Conservation (phyloP, 2,888 invertebrate genomes). For the Camponotus fellah region DNA sequence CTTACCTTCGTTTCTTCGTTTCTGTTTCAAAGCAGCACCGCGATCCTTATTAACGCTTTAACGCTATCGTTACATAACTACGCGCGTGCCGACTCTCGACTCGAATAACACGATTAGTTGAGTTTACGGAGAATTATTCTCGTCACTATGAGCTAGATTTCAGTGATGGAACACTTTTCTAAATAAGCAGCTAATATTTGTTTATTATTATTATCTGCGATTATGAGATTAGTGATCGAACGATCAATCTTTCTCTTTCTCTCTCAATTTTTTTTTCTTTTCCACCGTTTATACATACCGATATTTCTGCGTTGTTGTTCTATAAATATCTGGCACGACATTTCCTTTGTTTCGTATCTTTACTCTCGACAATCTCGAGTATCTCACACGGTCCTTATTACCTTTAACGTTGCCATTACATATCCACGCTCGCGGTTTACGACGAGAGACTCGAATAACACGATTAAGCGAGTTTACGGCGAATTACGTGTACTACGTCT, state of each 20-base stretch:
- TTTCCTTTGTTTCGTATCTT: constrained; percentile 18
- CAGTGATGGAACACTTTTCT: constrained; percentile 24
- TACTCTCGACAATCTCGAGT: not conserved
- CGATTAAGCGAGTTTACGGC: constrained; percentile 68
- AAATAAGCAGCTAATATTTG: constrained; percentile 14
- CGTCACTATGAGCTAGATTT: constrained; percentile 35
- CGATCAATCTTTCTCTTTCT: not conserved
- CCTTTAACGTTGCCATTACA: constrained; percentile 56
- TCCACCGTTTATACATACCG: not conserved
- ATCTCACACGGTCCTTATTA: constrained; percentile 56
- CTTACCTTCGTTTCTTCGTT: constrained; percentile 61
- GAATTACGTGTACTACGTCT: constrained; percentile 48
- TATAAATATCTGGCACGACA: not conserved
- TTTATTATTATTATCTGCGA: not conserved
- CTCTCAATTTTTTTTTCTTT: not conserved
- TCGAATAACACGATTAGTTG: constrained; percentile 64
- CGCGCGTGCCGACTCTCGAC: constrained; percentile 41
- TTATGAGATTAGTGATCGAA: not conserved
- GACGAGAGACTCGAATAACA: constrained; percentile 62
- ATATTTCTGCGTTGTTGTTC: constrained; percentile 47
- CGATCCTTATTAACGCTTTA: constrained; percentile 60
- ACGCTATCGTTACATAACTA: constrained; percentile 55
- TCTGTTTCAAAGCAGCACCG: constrained; percentile 32
- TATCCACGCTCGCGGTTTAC: constrained; percentile 32
- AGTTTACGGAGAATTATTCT: constrained; percentile 60